phyloP scores from a whole-genome alignment of 2,888 invertebrate genomes.

The Piscicola geometra region DNA sequence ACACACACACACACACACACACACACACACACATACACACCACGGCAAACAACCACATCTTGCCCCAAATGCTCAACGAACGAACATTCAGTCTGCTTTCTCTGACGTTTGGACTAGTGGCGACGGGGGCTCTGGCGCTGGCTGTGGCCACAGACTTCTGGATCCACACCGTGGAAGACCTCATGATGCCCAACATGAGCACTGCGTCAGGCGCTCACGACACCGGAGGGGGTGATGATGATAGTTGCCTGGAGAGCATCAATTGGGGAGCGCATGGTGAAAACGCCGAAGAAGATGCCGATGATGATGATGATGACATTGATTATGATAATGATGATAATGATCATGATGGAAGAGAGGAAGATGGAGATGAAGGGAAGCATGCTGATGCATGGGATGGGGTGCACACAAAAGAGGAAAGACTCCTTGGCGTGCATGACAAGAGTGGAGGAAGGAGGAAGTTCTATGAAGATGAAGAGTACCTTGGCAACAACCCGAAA shows the following conservation, averaged over 20 bases:
- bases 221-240: not conserved
- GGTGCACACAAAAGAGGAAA: too few relatives aligned
- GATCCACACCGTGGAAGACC: constrained; percentile 48
- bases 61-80: constrained; percentile 49
- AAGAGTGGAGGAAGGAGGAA: too few relatives aligned
- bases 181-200: constrained; percentile 27
- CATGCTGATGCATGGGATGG: too few relatives aligned
- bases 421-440: too few relatives aligned
- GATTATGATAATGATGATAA: not conserved
- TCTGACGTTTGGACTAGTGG: constrained; percentile 48
- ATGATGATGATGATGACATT: not conserved
- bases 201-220: not conserved
- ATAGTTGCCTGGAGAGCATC: not conserved
- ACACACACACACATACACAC: constrained; percentile 3
- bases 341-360: too few relatives aligned
- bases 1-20: constrained; percentile 7
- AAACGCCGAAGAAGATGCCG: too few relatives aligned
- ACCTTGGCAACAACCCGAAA: too few relatives aligned
- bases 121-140: constrained; percentile 48
- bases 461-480: too few relatives aligned
- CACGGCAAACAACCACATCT: too few relatives aligned
- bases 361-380: too few relatives aligned
- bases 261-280: not conserved
- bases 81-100: constrained; percentile 47
- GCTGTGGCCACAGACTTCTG: constrained; percentile 52